Evolutionary conservation across 2,888 invertebrate genomes (phyloP).

Genomic region (Scaptomyza cyrtandrae): DNA sequence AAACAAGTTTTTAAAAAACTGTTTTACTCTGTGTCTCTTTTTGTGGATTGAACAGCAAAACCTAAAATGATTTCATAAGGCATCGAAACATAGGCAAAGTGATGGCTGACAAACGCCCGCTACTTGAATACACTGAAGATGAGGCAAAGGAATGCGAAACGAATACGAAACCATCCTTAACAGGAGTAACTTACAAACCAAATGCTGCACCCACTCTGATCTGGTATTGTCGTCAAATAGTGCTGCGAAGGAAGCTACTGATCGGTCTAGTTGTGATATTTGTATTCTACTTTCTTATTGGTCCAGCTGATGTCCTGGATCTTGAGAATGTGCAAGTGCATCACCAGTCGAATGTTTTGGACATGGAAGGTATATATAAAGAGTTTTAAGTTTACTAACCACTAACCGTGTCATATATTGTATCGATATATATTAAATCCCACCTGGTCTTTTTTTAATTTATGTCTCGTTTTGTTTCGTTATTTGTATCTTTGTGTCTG

Average conservation of each 20-base stretch:
- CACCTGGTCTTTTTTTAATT: neutral
- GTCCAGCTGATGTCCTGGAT: conserved; percentile 63
- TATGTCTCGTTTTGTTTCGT: neutral
- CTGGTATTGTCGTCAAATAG: conserved; percentile 47
- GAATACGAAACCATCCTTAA: conserved; percentile 1
- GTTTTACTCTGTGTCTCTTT: neutral
- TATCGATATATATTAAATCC: neutral
- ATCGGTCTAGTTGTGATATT: conserved; percentile 64
- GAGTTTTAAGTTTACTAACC: neutral
- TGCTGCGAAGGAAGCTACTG: conserved; percentile 68
- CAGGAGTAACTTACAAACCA: conserved; percentile 21
- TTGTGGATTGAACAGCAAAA: neutral
- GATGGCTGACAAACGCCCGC: conserved; percentile 42
- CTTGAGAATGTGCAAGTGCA: conserved; percentile 70
- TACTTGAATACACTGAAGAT: conserved; percentile 20
- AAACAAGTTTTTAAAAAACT: neutral
- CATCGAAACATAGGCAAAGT: neutral
- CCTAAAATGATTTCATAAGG: neutral
- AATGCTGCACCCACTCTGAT: conserved; percentile 22
- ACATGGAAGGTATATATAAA: conserved; percentile 82
- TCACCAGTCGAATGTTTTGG: conserved; percentile 81
- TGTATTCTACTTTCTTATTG: conserved; percentile 69
- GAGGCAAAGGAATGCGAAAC: neutral
- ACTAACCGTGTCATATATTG: neutral
- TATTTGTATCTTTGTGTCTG: neutral